Conservation (phyloP, 2,888 invertebrate genomes). For the Orthosia gothica region DNA sequence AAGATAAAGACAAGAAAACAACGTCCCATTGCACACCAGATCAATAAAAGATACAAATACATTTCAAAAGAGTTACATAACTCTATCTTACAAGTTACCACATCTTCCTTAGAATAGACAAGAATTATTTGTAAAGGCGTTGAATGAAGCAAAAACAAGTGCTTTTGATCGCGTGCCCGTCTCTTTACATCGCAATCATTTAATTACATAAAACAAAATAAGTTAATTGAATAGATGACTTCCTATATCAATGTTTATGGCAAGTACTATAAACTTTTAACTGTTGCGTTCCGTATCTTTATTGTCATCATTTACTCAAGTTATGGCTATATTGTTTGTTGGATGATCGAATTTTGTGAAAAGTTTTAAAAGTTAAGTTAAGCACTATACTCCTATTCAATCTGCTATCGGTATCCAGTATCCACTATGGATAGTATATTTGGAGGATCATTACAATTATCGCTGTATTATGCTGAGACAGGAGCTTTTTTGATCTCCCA, state of each 20-base stretch:
- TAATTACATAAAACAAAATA: slow-evolving; percentile 67
- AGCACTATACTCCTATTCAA: neutral
- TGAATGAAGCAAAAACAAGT: slow-evolving; percentile 47
- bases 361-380: too few species aligned
- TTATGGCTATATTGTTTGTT: neutral
- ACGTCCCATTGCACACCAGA: slow-evolving; percentile 24
- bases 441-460: neutral
- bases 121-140: slow-evolving; percentile 33
- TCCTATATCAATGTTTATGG: slow-evolving; percentile 49
- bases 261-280: slow-evolving; percentile 1
- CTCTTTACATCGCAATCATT: slow-evolving; percentile 57
- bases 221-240: slow-evolving; percentile 66
- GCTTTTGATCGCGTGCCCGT: slow-evolving; percentile 63
- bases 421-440: neutral
- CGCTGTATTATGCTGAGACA: too few species aligned
- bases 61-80: slow-evolving; percentile 33
- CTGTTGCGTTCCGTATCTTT: slow-evolving; percentile 38
- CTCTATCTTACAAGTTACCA: slow-evolving; percentile 28
- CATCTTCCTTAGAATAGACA: slow-evolving; percentile 19
- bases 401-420: neutral
- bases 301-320: neutral
- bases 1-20: slow-evolving; percentile 5
- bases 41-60: slow-evolving; percentile 30
- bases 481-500: too few species aligned
- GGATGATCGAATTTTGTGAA: neutral